Evolutionary conservation across 2,797 vertebrate species (phyloP), one percentile per base, ranked within the genome.

Genomic region (Sardinella longiceps): DNA sequence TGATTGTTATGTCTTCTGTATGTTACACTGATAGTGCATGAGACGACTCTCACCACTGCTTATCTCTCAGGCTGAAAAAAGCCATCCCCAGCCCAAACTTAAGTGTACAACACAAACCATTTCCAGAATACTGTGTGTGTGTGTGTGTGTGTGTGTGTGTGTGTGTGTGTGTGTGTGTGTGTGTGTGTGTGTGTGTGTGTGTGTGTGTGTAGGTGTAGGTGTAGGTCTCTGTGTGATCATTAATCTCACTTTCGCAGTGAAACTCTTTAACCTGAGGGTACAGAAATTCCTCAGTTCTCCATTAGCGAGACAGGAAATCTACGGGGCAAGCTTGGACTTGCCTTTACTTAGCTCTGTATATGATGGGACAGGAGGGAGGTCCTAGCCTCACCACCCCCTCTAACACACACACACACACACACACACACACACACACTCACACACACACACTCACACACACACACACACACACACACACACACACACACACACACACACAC

Each of bases 231-330:
- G 25, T 74, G 66, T 77, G 37, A 43, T 85, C 48, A 80, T 88
- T 90, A 86, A 89, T 84, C 77, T 85, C 81, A 48, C 84, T 25
- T 82, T 87, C 82, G 11, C 84, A 82, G 83, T 85, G 81, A 89
- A 83, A 87, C 70, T 84, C 82, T 87, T 86, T 88, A 82, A 82
- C 87, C 88, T 48, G 23, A 82, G 82, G 88, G 86, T 87, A 87
- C 25, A 58, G 74, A 74, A 91, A 90, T 85, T 88, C 82, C 85
- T 88, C 86, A 87, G 81, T 87, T 77, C 82, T 90, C 90, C 91
- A 92, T 89, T 88, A 90, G 86, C 83, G 85, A 84, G 84, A 88
- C 85, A 81, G 74, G 81, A 85, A 88, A 90, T 89, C 87, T 87
- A 82, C 86, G 90, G 89, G 70, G 70, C 70, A 77, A 14, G 70